phyloP scores from a whole-genome alignment of 2,113 vertebrate genomes.

The Colaptes auratus region DNA sequence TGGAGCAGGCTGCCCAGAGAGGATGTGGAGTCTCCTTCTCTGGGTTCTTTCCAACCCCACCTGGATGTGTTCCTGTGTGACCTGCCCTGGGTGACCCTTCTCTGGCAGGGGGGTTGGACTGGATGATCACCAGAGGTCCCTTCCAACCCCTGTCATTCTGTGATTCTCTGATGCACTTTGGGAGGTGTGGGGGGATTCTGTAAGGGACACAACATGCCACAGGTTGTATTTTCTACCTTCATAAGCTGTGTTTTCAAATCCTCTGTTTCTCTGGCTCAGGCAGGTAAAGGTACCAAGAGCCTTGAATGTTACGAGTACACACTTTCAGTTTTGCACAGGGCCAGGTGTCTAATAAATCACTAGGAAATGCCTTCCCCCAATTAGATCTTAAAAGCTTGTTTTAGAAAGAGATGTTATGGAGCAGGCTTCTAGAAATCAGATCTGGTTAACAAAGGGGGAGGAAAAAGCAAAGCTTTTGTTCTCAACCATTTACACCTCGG shows the following conservation, averaged over 20 bases:
- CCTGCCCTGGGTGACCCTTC: no score
- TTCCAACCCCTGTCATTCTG: no score
- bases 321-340: not conserved
- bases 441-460: not conserved
- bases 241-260: not conserved
- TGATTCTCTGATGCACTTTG: no score
- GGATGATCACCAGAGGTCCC: no score
- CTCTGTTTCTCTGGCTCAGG: not conserved
- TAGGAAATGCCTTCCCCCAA: not conserved
- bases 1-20: no score
- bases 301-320: not conserved
- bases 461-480: not conserved
- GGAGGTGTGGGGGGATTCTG: no score
- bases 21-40: no score
- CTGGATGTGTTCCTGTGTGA: no score
- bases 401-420: not conserved
- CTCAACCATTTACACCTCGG: not conserved
- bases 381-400: not conserved
- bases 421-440: not conserved
- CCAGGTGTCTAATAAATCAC: constrained; percentile 23
- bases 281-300: not conserved
- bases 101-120: no score
- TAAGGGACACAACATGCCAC: not conserved
- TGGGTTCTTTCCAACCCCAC: no score
- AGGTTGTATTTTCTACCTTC: not conserved